These are phyloP conservation scores for Chloromyia formosa DNA, from an alignment of 2,888 invertebrate species.

Conservation along the genomic window DNA sequence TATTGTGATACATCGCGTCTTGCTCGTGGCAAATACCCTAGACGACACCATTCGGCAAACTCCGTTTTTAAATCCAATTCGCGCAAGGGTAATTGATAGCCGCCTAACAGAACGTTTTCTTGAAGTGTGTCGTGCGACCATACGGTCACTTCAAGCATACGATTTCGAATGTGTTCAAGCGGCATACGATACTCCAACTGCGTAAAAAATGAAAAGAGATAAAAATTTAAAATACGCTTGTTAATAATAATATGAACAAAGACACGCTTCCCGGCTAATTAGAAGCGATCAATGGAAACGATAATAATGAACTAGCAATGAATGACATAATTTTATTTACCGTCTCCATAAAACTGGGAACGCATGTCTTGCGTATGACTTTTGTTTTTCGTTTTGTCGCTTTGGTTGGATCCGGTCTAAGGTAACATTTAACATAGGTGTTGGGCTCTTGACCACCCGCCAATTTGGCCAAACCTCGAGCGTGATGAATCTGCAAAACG, in stretches of 20 bases:
- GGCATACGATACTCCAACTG: slow-evolving; percentile 90
- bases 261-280: too few species aligned
- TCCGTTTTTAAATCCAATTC: slow-evolving; percentile 80
- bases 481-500: slow-evolving; percentile 74
- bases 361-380: slow-evolving; percentile 88
- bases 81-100: slow-evolving; percentile 81
- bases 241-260: not conserved
- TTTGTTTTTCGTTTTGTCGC: slow-evolving; percentile 96
- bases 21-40: slow-evolving; percentile 65
- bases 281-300: too few species aligned
- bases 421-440: slow-evolving; percentile 89
- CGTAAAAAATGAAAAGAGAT: slow-evolving; percentile 19
- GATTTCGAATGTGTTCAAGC: slow-evolving; percentile 76
- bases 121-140: slow-evolving; percentile 95
- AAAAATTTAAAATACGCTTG: not conserved
- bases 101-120: slow-evolving; percentile 94
- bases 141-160: slow-evolving; percentile 89
- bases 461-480: slow-evolving; percentile 83
- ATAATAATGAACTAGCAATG: too few species aligned
- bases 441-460: slow-evolving; percentile 85
- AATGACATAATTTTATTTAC: slow-evolving; percentile 64
- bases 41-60: slow-evolving; percentile 86
- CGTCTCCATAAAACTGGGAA: slow-evolving; percentile 99
- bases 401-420: slow-evolving; percentile 91
- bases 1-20: slow-evolving; percentile 46